Conservation (phyloP, 2,888 invertebrate species). For the Parapristionchus giblindavisi region DNA sequence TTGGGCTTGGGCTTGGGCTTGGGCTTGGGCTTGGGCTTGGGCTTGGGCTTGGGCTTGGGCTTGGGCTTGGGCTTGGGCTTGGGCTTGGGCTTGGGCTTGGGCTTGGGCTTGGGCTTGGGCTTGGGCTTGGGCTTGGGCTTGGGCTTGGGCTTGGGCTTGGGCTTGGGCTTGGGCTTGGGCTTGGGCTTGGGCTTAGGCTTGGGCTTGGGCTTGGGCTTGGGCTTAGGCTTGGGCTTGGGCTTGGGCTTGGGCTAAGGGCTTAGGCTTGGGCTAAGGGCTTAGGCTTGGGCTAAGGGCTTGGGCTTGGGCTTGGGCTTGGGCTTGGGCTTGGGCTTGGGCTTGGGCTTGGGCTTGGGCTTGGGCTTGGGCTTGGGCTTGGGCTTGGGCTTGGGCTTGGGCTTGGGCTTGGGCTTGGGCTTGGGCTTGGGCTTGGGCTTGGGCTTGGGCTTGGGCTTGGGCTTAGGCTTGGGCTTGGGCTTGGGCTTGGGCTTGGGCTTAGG, state of each 20-base stretch:
- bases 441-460: constrained; percentile 41
- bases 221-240: constrained; percentile 40
- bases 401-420: constrained; percentile 35
- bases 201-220: constrained; percentile 38
- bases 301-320: no score
- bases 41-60: constrained; percentile 39
- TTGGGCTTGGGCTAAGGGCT: no score
- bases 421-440: constrained; percentile 33
- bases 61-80: constrained; percentile 40
- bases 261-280: no score
- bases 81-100: constrained; percentile 37
- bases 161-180: constrained; percentile 31
- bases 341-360: constrained; percentile 37
- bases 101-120: constrained; percentile 40
- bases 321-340: constrained; percentile 37
- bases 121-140: constrained; percentile 43
- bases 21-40: constrained; percentile 40
- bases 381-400: constrained; percentile 7
- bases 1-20: constrained; percentile 42
- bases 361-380: constrained; percentile 28
- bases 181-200: constrained; percentile 37
- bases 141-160: constrained; percentile 37
- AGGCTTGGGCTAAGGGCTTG: no score
- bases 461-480: constrained; percentile 43
- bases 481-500: constrained; percentile 43